Evolutionary conservation across 1,140 invertebrate genomes (phyloP).

Genomic region (Temnothorax curvispinosus): DNA sequence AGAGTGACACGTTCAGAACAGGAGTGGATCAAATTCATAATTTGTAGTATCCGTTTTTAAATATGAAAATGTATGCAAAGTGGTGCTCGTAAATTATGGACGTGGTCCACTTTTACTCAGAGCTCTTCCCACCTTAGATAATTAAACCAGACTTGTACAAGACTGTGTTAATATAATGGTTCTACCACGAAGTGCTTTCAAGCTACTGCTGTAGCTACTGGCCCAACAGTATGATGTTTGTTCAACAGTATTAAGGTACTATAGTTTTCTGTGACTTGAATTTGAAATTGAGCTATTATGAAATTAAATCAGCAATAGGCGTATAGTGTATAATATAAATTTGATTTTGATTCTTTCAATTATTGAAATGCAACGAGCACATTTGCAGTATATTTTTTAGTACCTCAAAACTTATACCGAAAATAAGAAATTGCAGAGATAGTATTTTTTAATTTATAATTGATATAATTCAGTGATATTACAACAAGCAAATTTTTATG

Average conservation of each 20-base stretch:
- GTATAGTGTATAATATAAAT: not conserved
- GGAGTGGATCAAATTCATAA: slow-evolving; percentile 9
- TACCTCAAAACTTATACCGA: not conserved
- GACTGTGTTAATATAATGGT: slow-evolving; percentile 25
- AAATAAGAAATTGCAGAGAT: not conserved
- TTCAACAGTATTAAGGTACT: slow-evolving; percentile 2
- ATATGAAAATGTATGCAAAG: slow-evolving; percentile 40
- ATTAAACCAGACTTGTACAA: slow-evolving; percentile 37
- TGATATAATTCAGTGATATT: not conserved
- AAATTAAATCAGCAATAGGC: not conserved
- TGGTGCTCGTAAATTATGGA: slow-evolving; percentile 24
- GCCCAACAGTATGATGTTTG: not conserved
- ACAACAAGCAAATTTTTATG: not conserved
- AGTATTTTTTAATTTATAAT: not conserved
- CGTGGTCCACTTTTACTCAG: slow-evolving; percentile 25
- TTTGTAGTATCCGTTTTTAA: slow-evolving; percentile 1
- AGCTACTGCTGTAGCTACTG: not conserved
- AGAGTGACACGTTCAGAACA: not conserved
- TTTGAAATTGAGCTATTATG: not conserved
- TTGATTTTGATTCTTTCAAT: not conserved
- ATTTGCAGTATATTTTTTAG: not conserved
- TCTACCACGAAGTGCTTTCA: slow-evolving; percentile 44
- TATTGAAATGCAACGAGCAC: not conserved
- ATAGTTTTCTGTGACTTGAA: not conserved
- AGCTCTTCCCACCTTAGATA: slow-evolving; percentile 5